These are phyloP conservation scores for Mesoclemmys tuberculata DNA, from an alignment of 2,113 vertebrate species.

Conservation along the genomic window DNA sequence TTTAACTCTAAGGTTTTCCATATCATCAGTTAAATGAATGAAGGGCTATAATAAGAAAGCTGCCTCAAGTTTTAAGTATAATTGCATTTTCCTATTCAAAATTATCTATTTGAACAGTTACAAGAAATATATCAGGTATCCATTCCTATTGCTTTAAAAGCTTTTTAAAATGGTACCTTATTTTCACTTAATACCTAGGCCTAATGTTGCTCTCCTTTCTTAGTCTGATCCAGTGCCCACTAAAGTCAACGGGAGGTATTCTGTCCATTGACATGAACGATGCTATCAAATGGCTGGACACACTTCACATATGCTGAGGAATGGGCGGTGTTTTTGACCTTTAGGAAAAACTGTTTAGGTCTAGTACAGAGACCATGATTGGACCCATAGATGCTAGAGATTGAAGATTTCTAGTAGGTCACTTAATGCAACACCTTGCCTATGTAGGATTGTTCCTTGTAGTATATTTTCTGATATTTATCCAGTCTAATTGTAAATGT, in stretches of 20 bases:
- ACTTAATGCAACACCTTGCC: neutral
- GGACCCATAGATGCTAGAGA: neutral
- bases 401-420: neutral
- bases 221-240: neutral
- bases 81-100: neutral
- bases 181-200: neutral
- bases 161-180: neutral
- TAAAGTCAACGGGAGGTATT: neutral
- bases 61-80: neutral
- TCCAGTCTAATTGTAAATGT: neutral
- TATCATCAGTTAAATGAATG: neutral
- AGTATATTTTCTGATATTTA: neutral
- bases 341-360: neutral
- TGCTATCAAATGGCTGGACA: neutral
- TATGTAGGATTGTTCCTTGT: rapidly evolving
- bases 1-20: neutral
- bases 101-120: neutral
- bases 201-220: neutral
- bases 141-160: neutral
- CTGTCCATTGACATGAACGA: neutral
- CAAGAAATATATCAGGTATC: neutral
- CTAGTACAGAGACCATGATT: neutral
- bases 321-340: neutral
- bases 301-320: neutral
- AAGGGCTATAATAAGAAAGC: neutral